A percentile compares a stretch with the other conserved stretches of the same genome.
These are phyloP conservation scores for Galbula dea DNA, from an alignment of 2,113 vertebrate genomes.

Conservation along the genomic window DNA sequence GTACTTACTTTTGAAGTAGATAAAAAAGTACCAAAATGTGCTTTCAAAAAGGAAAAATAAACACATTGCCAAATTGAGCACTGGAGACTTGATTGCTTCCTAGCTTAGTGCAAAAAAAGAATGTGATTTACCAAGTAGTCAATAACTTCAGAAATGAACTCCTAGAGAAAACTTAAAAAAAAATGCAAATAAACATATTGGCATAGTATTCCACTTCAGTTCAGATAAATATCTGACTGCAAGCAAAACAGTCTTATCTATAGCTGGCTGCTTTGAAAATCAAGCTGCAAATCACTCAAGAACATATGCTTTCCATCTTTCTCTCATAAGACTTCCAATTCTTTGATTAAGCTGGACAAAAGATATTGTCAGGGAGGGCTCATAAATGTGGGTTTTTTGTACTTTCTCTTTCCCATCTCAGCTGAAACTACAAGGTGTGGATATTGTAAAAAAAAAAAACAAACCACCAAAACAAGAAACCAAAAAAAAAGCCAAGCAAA, in stretches of 20 bases:
- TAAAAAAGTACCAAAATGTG: background rate
- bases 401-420: background rate
- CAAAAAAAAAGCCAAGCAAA: no score
- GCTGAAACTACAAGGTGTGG: background rate
- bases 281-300: background rate
- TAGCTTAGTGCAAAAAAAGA: background rate
- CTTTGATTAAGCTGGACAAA: background rate
- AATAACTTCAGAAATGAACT: background rate
- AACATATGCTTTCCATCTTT: background rate
- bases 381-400: fast-evolving
- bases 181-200: background rate
- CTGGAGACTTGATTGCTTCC: background rate
- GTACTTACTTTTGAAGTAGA: background rate
- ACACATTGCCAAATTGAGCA: background rate
- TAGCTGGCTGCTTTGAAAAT: background rate
- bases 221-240: background rate
- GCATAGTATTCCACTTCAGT: background rate
- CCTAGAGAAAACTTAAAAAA: background rate
- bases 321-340: background rate
- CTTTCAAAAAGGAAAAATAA: slow-evolving; percentile 20
- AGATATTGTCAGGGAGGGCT: background rate
- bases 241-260: background rate
- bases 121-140: background rate
- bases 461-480: background rate
- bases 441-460: background rate